phyloP scores from a whole-genome alignment of 2,113 vertebrate genomes.

The Chaenocephalus aceratus region DNA sequence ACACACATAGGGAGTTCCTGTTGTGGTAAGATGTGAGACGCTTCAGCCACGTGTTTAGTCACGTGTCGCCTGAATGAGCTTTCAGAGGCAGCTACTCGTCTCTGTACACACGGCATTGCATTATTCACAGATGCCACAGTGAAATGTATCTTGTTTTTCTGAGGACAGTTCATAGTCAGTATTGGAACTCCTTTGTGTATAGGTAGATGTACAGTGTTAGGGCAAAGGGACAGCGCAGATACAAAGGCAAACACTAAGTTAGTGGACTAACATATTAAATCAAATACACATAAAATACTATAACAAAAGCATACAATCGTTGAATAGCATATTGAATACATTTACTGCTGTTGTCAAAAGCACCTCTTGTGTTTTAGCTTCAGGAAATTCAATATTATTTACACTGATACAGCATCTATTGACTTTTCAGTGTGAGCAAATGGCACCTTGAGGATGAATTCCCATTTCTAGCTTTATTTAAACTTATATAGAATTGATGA shows the following conservation, averaged over 20 bases:
- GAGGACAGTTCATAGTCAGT: neutral
- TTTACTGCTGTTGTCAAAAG: neutral
- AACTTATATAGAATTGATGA: neutral
- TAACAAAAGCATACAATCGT: no score
- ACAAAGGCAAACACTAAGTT: no score
- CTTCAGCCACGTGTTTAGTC: neutral
- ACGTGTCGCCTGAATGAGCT: neutral
- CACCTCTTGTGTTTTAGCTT: neutral
- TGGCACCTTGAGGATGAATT: neutral
- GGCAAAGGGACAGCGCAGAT: no score
- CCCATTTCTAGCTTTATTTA: neutral
- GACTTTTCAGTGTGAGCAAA: neutral
- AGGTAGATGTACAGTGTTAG: no score
- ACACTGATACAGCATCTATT: neutral
- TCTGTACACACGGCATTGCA: neutral
- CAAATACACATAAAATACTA: no score
- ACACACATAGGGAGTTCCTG: neutral
- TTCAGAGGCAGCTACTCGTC: neutral
- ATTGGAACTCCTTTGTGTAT: no score
- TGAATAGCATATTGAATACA: neutral
- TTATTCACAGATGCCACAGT: neutral
- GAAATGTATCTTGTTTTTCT: neutral
- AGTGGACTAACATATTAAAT: no score
- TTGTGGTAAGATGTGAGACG: neutral
- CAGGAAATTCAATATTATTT: neutral